These are phyloP conservation scores for Lasioglossum leucozonium DNA, from an alignment of 2,888 invertebrate species.

Conservation along the genomic window DNA sequence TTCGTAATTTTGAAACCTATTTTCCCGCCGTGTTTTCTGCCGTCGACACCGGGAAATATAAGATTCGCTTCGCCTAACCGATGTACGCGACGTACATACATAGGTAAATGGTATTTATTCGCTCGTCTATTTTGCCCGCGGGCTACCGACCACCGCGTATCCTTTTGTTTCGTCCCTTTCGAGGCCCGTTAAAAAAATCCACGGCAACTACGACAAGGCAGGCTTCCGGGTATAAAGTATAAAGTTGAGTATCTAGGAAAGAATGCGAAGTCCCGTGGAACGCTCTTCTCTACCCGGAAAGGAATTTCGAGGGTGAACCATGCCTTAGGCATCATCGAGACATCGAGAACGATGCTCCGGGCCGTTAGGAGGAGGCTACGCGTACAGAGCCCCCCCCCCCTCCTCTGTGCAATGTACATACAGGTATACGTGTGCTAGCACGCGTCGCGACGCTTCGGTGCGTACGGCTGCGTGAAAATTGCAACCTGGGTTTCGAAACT, in stretches of 20 bases:
- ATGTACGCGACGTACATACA: neutral
- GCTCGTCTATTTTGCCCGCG: constrained; percentile 4
- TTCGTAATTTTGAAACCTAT: neutral
- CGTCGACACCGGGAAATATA: too few relatives aligned
- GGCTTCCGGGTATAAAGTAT: constrained; percentile 76
- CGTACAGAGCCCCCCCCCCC: constrained; percentile 17
- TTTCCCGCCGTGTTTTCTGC: too few relatives aligned
- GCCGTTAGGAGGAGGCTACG: constrained; percentile 59
- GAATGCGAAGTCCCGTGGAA: constrained; percentile 79
- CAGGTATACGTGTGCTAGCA: neutral
- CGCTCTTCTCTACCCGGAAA: constrained; percentile 77
- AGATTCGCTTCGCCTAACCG: too few relatives aligned
- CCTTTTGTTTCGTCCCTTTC: constrained; percentile 32
- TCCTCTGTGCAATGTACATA: neutral
- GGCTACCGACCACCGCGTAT: constrained; percentile 13
- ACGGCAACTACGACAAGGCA: constrained; percentile 52
- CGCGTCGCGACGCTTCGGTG: neutral
- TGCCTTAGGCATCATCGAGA: constrained; percentile 68
- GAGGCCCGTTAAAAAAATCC: constrained; percentile 49
- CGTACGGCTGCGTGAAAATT: constrained; percentile 19
- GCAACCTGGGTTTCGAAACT: neutral
- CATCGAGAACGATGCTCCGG: constrained; percentile 67
- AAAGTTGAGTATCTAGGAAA: constrained; percentile 74
- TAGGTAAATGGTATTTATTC: constrained; percentile 20
- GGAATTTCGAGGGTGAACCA: constrained; percentile 81